Percentiles rank a stretch among this genome's conserved stretches.
Evolutionary conservation across 64 coral and sea anemone genomes (phyloP).

Genomic region (Platygyra sinensis): DNA sequence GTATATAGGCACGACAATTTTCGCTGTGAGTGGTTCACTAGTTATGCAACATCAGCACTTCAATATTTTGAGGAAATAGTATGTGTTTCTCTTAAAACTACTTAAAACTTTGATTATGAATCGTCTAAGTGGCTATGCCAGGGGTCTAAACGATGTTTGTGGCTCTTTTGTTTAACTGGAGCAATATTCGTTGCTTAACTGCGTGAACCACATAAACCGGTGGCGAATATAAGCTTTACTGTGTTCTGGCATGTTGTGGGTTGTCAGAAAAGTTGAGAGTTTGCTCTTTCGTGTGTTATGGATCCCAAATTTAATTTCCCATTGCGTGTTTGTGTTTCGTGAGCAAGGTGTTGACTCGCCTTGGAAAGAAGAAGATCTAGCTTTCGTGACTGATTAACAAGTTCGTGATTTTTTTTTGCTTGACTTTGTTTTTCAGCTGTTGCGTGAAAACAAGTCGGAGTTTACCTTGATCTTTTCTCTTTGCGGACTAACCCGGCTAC

Average conservation of each 20-base stretch:
- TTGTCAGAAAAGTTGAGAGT: not conserved
- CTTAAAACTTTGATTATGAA: constrained; percentile 46
- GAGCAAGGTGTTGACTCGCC: not conserved
- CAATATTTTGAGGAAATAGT: constrained; percentile 41
- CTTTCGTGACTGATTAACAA: constrained; percentile 37
- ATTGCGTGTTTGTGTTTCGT: constrained; percentile 8
- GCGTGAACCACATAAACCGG: not conserved
- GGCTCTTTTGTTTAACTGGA: constrained; percentile 38
- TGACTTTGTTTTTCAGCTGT: constrained; percentile 1
- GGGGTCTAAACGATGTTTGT: constrained; percentile 46
- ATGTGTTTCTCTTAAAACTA: constrained; percentile 42
- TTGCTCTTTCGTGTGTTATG: not conserved
- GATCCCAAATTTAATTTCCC: not conserved
- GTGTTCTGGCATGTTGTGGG: not conserved
- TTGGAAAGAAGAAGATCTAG: not conserved
- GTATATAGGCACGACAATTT: constrained; percentile 18
- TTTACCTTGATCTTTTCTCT: not conserved
- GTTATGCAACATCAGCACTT: constrained; percentile 43
- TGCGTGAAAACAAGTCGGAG: not conserved
- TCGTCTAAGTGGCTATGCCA: constrained; percentile 35
- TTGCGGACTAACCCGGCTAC: not conserved
- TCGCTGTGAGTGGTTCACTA: not conserved
- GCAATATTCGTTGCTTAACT: constrained; percentile 27
- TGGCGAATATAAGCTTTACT: not conserved
- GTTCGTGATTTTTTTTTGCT: constrained; percentile 16